A percentile compares a stretch with the other conserved stretches of the same genome.
phyloP scores from a whole-genome alignment of 2,113 vertebrate genomes.

The Stegastes partitus region DNA sequence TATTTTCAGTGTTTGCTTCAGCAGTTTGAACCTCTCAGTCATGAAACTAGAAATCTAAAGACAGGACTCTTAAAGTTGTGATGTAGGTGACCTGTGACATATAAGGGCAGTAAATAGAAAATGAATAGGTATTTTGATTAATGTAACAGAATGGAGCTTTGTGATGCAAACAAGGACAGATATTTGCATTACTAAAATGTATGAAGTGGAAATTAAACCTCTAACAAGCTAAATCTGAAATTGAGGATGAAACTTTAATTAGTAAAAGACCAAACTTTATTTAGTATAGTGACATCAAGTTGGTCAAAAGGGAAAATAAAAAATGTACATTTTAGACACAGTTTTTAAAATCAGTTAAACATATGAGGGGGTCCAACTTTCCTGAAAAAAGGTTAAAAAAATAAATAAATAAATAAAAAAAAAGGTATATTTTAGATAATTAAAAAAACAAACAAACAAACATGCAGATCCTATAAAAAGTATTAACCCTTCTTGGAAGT shows the following conservation, averaged over 20 bases:
- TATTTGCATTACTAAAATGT: neutral
- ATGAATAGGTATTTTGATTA: neutral
- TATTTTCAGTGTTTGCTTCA: neutral
- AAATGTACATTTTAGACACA: too few species aligned
- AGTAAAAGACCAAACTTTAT: neutral
- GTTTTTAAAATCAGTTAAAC: too few species aligned
- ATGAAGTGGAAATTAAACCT: constrained; percentile 1
- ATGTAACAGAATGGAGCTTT: neutral
- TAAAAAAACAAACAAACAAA: too few species aligned
- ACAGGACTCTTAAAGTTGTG: neutral
- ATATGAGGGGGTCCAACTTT: too few species aligned
- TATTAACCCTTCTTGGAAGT: too few species aligned
- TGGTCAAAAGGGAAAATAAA: neutral
- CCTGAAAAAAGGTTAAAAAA: too few species aligned
- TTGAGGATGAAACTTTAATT: neutral
- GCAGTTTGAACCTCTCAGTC: neutral
- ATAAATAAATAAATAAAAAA: too few species aligned
- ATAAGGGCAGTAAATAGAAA: neutral
- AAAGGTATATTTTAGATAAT: too few species aligned
- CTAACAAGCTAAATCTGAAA: neutral
- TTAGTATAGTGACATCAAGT: neutral
- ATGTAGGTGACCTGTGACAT: constrained; percentile 3
- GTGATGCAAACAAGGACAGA: neutral
- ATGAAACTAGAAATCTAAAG: constrained; percentile 4
- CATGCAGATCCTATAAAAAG: too few species aligned